Base-by-base conservation (phyloP, 1,140 invertebrate species). In the Papilio dardanus region DNA sequence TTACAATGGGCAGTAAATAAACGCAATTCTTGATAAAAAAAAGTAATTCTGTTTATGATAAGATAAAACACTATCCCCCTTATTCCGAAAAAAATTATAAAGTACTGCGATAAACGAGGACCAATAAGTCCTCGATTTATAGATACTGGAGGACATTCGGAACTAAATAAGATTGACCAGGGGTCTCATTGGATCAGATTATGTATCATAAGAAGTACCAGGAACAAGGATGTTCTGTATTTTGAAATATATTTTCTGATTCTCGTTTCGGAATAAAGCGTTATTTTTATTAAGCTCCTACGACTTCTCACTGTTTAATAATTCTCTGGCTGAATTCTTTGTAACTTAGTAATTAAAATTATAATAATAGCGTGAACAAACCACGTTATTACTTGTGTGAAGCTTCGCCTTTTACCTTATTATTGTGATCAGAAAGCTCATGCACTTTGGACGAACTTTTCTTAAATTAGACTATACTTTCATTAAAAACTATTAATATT, bases 1-100 rank as follows among this genome's bases (percentile, higher is more conserved):
- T 83, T 83, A 85, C 76, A 79, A 79, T 82, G 77, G 78, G 79
- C 74, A 77, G 80, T 83, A 83, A 83, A 83, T 83, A 82, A 84
- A 86, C 75, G 81, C 78, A 83, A 82, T 79, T 74, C 73, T 76
- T 83, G 80, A 83, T 85, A 83, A 85, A 78, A 81, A 79, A 79
- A 80, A 79, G 81, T 80, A 79, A 79, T 81, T 81, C 78, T 82
- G 80, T 85, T 83, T 78, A 33, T 66, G 83, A 85, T 85, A 81
- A 85, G 83, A 85, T 85, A 79, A 84, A 77, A 33, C 28, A 67
- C 62, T 73, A 73, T 54, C n/a, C n/a, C n/a, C n/a, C n/a, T n/a
- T n/a, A n/a, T n/a, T n/a, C n/a, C n/a, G n/a, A n/a, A n/a, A n/a
- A n/a, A n/a, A n/a, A n/a, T n/a, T n/a, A n/a, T n/a, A n/a, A n/a